These are phyloP conservation scores for Clivina fossor DNA, from an alignment of 2,888 invertebrate species.

Conservation along the genomic window DNA sequence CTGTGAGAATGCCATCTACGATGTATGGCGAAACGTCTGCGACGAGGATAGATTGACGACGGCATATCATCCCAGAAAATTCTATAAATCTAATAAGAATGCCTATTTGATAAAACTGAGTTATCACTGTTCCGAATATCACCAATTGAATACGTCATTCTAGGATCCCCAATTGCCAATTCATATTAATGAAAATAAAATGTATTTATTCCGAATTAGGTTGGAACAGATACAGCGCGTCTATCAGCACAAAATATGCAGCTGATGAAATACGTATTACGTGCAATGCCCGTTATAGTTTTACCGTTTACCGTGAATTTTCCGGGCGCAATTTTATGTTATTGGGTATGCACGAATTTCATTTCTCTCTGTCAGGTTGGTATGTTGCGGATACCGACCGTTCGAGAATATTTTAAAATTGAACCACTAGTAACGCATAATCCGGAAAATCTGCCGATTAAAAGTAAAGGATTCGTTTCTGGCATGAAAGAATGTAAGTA, in stretches of 20 bases:
- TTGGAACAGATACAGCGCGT: constrained; percentile 76
- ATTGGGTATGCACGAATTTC: constrained; percentile 88
- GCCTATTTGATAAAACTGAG: too few relatives aligned
- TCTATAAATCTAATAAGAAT: too few relatives aligned
- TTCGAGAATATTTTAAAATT: constrained; percentile 77
- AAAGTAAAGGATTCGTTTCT: constrained; percentile 76
- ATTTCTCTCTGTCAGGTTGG: constrained; percentile 82
- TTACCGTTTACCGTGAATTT: constrained; percentile 87
- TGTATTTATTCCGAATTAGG: too few relatives aligned
- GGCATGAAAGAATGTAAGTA: constrained; percentile 77
- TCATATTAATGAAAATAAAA: constrained; percentile 6
- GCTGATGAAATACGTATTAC: constrained; percentile 71
- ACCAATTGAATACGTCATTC: too few relatives aligned
- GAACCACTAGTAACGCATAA: constrained; percentile 61
- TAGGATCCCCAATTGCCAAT: too few relatives aligned
- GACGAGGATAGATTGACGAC: too few relatives aligned
- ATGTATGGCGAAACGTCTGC: too few relatives aligned
- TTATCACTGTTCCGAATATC: too few relatives aligned
- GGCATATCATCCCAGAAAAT: too few relatives aligned
- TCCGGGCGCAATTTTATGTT: constrained; percentile 83
- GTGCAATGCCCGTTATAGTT: constrained; percentile 75
- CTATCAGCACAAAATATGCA: constrained; percentile 68
- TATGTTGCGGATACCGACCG: constrained; percentile 71
- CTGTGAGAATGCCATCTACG: too few relatives aligned
- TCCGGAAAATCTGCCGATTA: constrained; percentile 62